These are phyloP conservation scores for Cheilosia impressa DNA, from an alignment of 2,888 invertebrate species.

Conservation along the genomic window DNA sequence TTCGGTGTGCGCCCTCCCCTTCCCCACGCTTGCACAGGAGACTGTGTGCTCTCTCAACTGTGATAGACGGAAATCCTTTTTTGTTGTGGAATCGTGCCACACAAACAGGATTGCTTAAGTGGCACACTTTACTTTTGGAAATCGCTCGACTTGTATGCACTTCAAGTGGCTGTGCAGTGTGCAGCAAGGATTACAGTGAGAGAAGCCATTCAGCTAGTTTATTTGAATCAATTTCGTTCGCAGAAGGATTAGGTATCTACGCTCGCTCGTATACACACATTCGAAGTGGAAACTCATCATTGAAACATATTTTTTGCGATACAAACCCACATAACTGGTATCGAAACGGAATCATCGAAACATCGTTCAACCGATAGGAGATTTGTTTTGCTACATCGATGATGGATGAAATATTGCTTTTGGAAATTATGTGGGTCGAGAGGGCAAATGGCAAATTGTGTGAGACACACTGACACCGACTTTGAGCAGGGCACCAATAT, in stretches of 20 bases:
- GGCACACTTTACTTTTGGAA: conserved; percentile 52
- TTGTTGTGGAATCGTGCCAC: conserved; percentile 42
- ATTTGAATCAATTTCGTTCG: not conserved
- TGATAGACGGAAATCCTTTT: conserved; percentile 52
- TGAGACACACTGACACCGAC: conserved; percentile 13
- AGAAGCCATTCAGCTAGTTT: not conserved
- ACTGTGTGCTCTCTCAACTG: conserved; percentile 6
- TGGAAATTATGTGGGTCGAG: conserved; percentile 51
- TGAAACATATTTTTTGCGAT: conserved; percentile 16
- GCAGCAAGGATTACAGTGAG: not conserved
- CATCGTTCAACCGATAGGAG: conserved; percentile 39
- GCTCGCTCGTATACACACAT: not conserved
- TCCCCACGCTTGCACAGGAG: not conserved
- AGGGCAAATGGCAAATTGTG: conserved; percentile 24
- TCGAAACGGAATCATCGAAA: conserved; percentile 44
- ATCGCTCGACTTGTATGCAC: conserved; percentile 12
- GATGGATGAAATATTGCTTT: conserved; percentile 1
- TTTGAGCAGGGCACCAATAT: conserved; percentile 22
- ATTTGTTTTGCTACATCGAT: conserved; percentile 25
- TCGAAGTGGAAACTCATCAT: conserved; percentile 1
- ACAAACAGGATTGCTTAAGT: conserved; percentile 38
- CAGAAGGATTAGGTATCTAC: too few species aligned
- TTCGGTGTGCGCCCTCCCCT: conserved; percentile 5
- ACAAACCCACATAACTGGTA: conserved; percentile 29
- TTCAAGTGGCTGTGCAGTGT: too few species aligned